Evolutionary conservation across 1,140 invertebrate genomes (phyloP), one percentile per base, ranked within the genome.

Genomic region (Procambarus virginalis): DNA sequence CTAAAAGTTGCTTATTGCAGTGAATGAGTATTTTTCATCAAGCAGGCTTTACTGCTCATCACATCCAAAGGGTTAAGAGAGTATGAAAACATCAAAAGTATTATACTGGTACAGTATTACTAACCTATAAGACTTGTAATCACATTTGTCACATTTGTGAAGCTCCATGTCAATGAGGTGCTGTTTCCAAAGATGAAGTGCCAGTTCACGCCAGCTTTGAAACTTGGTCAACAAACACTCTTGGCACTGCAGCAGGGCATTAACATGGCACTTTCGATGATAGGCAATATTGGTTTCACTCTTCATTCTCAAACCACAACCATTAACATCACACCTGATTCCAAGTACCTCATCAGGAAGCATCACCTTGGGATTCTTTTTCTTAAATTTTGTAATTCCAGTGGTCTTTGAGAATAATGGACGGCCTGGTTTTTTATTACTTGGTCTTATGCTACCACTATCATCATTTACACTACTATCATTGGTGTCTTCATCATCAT

Each of bases 201-300:
- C 93, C 20, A 95, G 85, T 2, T 92, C 79, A 58, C 92, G 92
- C 94, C 94, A 95, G 48, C 92, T 91, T 22, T 92, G 86, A 85
- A 93, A 93, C 93, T 94, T 93, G 95, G 96, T 91, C 2, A 93
- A 92, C 93, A 12, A 70, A 55, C 97, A 97, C 93, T 97, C 96
- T 2, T 95, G 95, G 94, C 97, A 97, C 14, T 94, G 93, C 91
- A 96, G 95, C 45, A 95, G 94, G 17, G 89, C 84, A 64, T 92
- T 84, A 48, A 89, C 78, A 93, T 97, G 96, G 92, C 96, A 97
- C 84, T 95, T 95, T 6, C 94, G 92, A 92, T 96, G 95, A 91
- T 95, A 94, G 5, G 94, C 93, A 68, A 95, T 93, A 91, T 95
- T 95, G 49, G 94, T 93, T 5, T 93, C 85, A 55, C 93, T 93